Evolutionary conservation across 2,797 vertebrate genomes (phyloP).

Genomic region (Phataginus tetradactyla): DNA sequence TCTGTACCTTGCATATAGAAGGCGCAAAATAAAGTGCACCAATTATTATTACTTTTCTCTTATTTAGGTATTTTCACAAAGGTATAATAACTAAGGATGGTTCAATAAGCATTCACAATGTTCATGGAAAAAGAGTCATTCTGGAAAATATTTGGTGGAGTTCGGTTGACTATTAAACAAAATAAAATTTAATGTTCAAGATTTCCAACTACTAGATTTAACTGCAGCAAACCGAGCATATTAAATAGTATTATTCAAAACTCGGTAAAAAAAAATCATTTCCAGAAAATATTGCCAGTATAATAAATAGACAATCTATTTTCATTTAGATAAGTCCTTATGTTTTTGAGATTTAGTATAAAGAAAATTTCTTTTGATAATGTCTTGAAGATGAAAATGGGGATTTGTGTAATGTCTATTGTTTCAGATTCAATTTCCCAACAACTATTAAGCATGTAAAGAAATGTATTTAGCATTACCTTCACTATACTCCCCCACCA

Average conservation of each 20-base stretch:
- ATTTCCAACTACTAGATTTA: conserved; percentile 32
- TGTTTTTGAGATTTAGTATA: conserved; percentile 22
- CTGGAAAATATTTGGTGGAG: not conserved
- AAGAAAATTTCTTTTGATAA: not conserved
- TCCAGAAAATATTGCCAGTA: not conserved
- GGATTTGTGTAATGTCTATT: not conserved
- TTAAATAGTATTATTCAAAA: conserved; percentile 37
- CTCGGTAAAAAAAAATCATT: not conserved
- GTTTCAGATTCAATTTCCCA: not conserved
- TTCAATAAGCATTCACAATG: not conserved
- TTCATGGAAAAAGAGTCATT: conserved; percentile 25
- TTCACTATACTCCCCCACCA: not conserved
- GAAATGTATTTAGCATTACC: not conserved
- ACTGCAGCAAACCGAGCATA: not conserved
- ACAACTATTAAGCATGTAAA: not conserved
- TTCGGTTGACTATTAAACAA: not conserved
- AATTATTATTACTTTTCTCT: conserved; percentile 10
- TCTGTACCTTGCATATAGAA: not conserved
- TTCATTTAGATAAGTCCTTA: not conserved
- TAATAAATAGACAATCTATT: conserved; percentile 21
- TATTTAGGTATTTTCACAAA: conserved; percentile 18
- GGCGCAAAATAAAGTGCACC: not conserved
- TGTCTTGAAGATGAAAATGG: conserved; percentile 20
- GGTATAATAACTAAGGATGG: not conserved
- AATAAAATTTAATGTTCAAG: not conserved